Evolutionary conservation across 2,113 vertebrate species (phyloP), one percentile per base, ranked within the genome.

Genomic region (Ailuropoda melanoleuca): DNA sequence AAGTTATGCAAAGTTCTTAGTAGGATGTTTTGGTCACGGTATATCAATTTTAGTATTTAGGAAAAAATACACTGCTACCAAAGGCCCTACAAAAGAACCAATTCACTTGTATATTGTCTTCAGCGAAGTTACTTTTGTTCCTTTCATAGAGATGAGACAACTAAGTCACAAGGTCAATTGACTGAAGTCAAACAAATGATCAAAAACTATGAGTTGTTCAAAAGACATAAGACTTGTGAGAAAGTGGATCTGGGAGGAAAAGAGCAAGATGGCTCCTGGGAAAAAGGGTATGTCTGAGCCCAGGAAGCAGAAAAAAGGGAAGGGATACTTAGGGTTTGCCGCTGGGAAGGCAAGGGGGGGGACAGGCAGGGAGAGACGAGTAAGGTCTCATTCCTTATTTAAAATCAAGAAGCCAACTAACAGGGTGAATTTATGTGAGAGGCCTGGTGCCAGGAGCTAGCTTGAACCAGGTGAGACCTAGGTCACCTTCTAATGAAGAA

Each of bases 1-100:
- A 95, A 90, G 37, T 26, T 78, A 90, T 43, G 23, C 39, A 64
- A 88, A 91, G 70, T 82, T 80, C 88, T n/a, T 96, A 93, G 77
- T 31, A 64, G 75, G 68, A 85, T 88, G 95, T 86, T 96, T 81
- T 97, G 66, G 68, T 56, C 31, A 88, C 50, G 77, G 24, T 80
- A 81, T 62, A 39, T 46, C 21, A 93, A 80, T 84, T 88, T 95
- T 56, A 56, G 68, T 64, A 91, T 77, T 89, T 66, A 92, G 75
- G 55, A 78, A 68, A 88, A 88, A 58, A 68, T 64, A 88, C 37
- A 66, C 12, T 37, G 89, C 77, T 75, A 91, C 39, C 21, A 60
- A 18, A 66, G 17, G n/a, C 1, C 23, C 24, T 64, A 46, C 15
- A 78, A 60, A 93, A 93, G 72, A 91, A 53, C 24, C 21, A 86